These are phyloP conservation scores for Neocloeon triangulifer DNA, from an alignment of 1,140 invertebrate species.

Conservation along the genomic window DNA sequence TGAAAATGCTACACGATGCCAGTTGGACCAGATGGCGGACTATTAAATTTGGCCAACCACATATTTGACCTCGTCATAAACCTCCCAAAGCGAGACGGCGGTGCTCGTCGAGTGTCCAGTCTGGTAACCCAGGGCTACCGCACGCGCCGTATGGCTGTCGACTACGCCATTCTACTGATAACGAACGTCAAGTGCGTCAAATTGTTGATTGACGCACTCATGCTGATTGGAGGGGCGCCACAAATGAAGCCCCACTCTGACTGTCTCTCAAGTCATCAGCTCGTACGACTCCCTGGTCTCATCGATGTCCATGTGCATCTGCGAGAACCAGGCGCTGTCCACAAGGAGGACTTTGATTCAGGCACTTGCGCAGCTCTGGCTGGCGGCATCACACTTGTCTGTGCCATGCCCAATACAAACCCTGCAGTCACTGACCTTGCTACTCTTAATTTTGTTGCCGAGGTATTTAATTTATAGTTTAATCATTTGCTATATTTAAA, in stretches of 20 bases:
- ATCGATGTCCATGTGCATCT: constrained; percentile 97
- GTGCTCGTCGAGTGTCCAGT: constrained; percentile 75
- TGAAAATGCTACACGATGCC: constrained; percentile 49
- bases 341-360: constrained; percentile 91
- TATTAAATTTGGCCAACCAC: constrained; percentile 78
- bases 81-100: constrained; percentile 78
- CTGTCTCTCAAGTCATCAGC: constrained; percentile 73
- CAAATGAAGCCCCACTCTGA: constrained; percentile 85
- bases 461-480: too few relatives aligned
- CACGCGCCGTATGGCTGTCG: constrained; percentile 85
- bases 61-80: constrained; percentile 96
- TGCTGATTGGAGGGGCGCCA: constrained; percentile 47
- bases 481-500: too few relatives aligned
- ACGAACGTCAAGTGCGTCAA: constrained; percentile 99
- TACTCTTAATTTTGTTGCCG: constrained; percentile 53
- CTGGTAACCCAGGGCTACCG: constrained; percentile 64
- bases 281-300: constrained; percentile 82
- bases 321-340: constrained; percentile 80
- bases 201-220: constrained; percentile 87
- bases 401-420: constrained; percentile 96
- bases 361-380: constrained; percentile 92
- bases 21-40: constrained; percentile 70
- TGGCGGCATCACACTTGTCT: constrained; percentile 90
- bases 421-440: constrained; percentile 70
- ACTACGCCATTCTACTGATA: constrained; percentile 91